Base-by-base conservation (phyloP, 1,140 invertebrate species). In the Penaeus japonicus region DNA sequence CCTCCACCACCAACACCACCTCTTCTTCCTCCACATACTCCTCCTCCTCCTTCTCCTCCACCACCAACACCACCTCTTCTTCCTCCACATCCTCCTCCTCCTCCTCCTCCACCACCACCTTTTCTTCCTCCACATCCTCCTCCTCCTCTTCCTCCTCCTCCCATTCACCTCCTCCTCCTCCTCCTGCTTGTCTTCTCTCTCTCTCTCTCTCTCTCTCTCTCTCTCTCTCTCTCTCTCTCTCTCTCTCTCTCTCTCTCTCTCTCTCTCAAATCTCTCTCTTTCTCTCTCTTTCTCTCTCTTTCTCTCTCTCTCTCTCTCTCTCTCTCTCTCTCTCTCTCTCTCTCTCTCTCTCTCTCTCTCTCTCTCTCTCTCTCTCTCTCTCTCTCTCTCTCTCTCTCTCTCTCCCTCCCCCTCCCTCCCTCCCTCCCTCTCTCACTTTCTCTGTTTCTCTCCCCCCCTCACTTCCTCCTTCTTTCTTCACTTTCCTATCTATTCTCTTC, bases 381-480 rank as follows among this genome's bases (percentile, higher is more conserved):
- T 70, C 30, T 12, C 3, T 70, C 62, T 12, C 3, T 70, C 62
- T 12, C 62, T 5, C 2, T 12, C 62, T 70, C 30, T 30, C 30
- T 12, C 30, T 70, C 62, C 18, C 70, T 65, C 35, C 90, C 90
- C 85, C 92, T 92, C 65, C 92, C 92, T 75, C 92, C 92, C 77
- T 93, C 91, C 92, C 79, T 92, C 92, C 54, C 35, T 73, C 22
- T 92, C 92, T 62, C 91, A 92, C 32, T 92, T 92, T 24, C 85
- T 91, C 84, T 91, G 91, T 59, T 91, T 91, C n/a, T 89, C 54
- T 84, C 57, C 78, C 80, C n/a, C n/a, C 30, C n/a, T 57, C 82
- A 32, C 89, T 82, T 57, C 85, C 80, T 1, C 84, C 32, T 62
- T 86, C 18, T 5, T 81, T 92, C 92, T 65, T 91, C 91, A 81